A percentile compares a stretch with the other conserved stretches of the same genome.
Conservation (phyloP, 2,113 vertebrate species). For the Myrmecophaga tridactyla region DNA sequence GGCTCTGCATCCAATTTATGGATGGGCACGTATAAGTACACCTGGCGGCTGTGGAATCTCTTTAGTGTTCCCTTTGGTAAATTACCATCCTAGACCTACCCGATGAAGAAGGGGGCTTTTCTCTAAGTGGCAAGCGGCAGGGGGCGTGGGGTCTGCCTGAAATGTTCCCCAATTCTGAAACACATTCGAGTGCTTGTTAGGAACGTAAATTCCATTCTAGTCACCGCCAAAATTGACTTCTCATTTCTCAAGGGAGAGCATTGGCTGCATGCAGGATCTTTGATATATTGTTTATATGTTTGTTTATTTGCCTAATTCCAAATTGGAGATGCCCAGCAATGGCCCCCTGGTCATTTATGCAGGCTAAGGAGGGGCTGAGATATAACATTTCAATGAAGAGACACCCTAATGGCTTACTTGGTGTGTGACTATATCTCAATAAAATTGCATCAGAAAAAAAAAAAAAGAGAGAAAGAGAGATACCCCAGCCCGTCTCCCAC, state of each 20-base stretch:
- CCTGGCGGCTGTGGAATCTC: neutral
- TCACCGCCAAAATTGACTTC: neutral
- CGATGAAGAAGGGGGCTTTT: neutral
- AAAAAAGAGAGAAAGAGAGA: no score
- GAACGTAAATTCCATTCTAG: neutral
- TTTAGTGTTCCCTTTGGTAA: constrained; percentile 26
- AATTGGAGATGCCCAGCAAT: neutral
- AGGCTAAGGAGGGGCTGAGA: neutral
- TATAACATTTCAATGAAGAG: neutral
- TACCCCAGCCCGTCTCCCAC: neutral
- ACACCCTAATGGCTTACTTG: no score
- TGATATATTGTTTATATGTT: neutral
- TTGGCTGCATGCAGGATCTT: neutral
- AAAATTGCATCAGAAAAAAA: no score
- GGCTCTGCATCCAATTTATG: neutral
- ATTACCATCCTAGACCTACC: neutral
- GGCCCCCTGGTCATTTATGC: neutral
- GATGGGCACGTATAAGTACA: neutral
- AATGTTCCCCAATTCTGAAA: neutral
- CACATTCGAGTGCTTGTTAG: neutral
- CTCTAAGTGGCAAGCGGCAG: neutral
- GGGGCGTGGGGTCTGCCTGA: neutral
- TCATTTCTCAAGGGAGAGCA: neutral
- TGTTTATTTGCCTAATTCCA: neutral
- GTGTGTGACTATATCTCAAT: no score